Evolutionary conservation across 2,797 vertebrate species (phyloP).

Genomic region (Microctenopoma steveboyesi): DNA sequence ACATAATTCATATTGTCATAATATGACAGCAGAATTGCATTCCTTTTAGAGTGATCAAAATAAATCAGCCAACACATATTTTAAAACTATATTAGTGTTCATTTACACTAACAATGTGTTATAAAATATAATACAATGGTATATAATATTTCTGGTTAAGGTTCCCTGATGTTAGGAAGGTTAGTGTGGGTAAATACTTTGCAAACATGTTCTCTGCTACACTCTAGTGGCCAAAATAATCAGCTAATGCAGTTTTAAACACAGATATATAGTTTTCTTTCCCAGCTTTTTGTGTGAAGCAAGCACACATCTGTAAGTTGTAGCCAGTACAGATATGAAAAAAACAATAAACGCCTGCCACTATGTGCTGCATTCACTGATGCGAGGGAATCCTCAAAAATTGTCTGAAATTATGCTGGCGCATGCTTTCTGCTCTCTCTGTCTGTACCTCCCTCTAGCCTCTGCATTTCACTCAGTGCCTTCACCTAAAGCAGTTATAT

Average conservation of each 20-base stretch:
- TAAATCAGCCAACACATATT: no score
- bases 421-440: slow-evolving; percentile 5
- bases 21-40: no score
- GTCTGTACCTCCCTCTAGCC: neutral
- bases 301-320: neutral
- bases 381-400: slow-evolving; percentile 32
- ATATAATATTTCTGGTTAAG: no score
- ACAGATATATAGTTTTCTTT: neutral
- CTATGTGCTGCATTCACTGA: slow-evolving; percentile 20
- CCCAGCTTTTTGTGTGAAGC: neutral
- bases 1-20: no score
- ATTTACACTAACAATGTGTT: no score
- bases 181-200: no score
- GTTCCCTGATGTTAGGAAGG: no score
- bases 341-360: slow-evolving; percentile 5
- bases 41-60: no score
- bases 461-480: neutral
- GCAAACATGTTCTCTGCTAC: neutral
- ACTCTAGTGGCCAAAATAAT: neutral
- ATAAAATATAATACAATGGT: no score
- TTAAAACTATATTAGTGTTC: no score
- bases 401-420: slow-evolving; percentile 5
- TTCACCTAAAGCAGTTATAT: slow-evolving; percentile 1
- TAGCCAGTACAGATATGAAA: neutral
- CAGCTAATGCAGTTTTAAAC: neutral